These are phyloP conservation scores for Ranitomeya imitator DNA, from an alignment of 2,113 vertebrate genomes.

Conservation along the genomic window DNA sequence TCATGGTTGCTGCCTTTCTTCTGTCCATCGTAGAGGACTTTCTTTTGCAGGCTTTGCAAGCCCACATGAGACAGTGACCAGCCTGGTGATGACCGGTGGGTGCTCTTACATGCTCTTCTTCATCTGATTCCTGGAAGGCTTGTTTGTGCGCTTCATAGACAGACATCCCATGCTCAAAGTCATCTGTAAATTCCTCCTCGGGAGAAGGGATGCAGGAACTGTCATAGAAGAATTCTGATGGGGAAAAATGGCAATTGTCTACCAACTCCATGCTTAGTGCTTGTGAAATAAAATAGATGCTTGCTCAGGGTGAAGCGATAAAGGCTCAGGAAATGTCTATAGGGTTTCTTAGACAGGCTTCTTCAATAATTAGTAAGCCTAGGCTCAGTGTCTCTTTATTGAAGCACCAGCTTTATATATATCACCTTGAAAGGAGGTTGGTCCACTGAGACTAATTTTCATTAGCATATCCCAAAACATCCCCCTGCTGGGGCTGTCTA, in stretches of 20 bases:
- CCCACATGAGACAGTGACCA: constrained; percentile 95
- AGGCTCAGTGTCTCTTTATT: constrained; percentile 74
- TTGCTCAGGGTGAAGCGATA: constrained; percentile 33
- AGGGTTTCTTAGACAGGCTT: constrained; percentile 57
- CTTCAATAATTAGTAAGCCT: constrained; percentile 67
- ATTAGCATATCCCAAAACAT: constrained; percentile 88
- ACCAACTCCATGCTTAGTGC: constrained; percentile 78
- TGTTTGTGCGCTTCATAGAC: constrained; percentile 62
- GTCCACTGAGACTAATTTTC: constrained; percentile 78
- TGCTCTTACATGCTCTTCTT: constrained; percentile 89
- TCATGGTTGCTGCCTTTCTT: constrained; percentile 93
- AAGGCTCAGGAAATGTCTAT: constrained; percentile 16
- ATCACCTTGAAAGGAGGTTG: constrained; percentile 76
- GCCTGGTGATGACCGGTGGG: constrained; percentile 88
- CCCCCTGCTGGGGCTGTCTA: constrained; percentile 68
- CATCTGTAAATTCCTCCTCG: constrained; percentile 75
- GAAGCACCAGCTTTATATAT: constrained; percentile 82
- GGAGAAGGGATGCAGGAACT: constrained; percentile 84
- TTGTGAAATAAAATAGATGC: not conserved
- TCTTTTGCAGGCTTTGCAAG: constrained; percentile 96
- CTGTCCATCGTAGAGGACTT: constrained; percentile 90
- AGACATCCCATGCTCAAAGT: constrained; percentile 71
- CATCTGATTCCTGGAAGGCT: constrained; percentile 78
- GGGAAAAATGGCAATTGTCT: constrained; percentile 81
- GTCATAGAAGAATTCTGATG: constrained; percentile 88